Conservation (phyloP, 1,140 invertebrate genomes). For the Drosophila carrolli region DNA sequence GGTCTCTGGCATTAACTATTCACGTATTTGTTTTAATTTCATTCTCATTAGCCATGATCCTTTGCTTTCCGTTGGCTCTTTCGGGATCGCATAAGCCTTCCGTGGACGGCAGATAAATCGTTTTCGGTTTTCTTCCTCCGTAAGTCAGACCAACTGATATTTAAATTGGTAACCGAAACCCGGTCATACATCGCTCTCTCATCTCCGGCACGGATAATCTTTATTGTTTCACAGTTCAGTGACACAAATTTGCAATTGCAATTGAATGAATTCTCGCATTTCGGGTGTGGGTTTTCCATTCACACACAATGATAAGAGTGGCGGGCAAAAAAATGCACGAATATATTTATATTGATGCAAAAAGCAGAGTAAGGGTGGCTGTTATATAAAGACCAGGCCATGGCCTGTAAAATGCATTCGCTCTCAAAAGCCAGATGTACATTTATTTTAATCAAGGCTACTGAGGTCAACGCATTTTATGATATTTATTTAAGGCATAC, state of each 20-base stretch:
- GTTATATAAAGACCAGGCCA: constrained; percentile 2
- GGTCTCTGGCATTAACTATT: not conserved
- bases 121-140: not conserved
- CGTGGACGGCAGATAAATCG: not conserved
- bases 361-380: not conserved
- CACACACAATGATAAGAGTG: constrained; percentile 39
- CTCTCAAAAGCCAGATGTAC: constrained; percentile 12
- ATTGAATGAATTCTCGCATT: constrained; percentile 55
- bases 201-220: constrained; percentile 54
- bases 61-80: not conserved
- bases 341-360: constrained; percentile 25
- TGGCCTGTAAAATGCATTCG: constrained; percentile 29
- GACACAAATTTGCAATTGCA: constrained; percentile 58
- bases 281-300: constrained; percentile 38
- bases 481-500: constrained; percentile 39
- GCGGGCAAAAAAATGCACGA: constrained; percentile 13
- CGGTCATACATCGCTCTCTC: constrained; percentile 49
- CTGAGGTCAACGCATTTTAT: constrained; percentile 19
- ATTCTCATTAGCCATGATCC: constrained; percentile 17
- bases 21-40: constrained; percentile 20
- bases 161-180: constrained; percentile 47
- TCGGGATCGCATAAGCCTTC: not conserved
- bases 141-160: constrained; percentile 32
- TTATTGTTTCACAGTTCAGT: constrained; percentile 61
- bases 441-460: constrained; percentile 35